Evolutionary conservation across 35 echinoderm and acorn worm genomes (phyloP).

Genomic region (Holothuria glaberrima): DNA sequence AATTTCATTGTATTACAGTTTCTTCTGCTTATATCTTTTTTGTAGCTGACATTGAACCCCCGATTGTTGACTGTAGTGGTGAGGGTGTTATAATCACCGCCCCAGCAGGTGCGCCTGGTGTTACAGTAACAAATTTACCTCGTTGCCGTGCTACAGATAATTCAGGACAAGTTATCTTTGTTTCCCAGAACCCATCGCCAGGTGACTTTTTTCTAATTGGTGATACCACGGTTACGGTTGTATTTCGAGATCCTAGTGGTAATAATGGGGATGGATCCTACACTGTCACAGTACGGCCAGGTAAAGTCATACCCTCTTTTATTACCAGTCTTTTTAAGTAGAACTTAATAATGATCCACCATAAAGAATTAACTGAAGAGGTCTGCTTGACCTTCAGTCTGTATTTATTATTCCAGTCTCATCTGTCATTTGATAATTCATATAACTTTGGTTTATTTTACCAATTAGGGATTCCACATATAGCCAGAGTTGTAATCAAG

Average conservation of each 20-base stretch:
- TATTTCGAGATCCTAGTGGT: constrained; percentile 5
- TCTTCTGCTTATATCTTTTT: too few relatives aligned
- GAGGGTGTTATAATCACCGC: neutral
- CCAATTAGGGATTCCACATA: neutral
- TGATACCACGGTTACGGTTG: neutral
- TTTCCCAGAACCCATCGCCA: neutral
- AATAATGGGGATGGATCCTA: neutral
- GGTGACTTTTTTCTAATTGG: constrained; percentile 17
- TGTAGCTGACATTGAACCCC: too few relatives aligned
- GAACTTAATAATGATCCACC: too few relatives aligned
- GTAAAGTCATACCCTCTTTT: too few relatives aligned
- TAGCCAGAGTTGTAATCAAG: too few relatives aligned
- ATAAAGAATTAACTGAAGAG: too few relatives aligned
- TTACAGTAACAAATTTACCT: neutral
- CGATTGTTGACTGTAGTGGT: constrained; percentile 38
- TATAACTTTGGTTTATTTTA: too few relatives aligned
- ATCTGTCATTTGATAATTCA: too few relatives aligned
- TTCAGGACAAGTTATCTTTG: neutral
- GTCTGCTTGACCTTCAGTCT: too few relatives aligned
- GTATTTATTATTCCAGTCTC: too few relatives aligned
- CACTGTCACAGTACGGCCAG: neutral
- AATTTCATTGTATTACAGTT: too few relatives aligned
- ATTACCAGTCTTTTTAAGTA: too few relatives aligned
- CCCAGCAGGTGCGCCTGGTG: neutral
- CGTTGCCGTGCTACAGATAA: constrained; percentile 24